A percentile compares a stretch with the other conserved stretches of the same genome.
phyloP scores from a whole-genome alignment of 2,113 vertebrate genomes.

The Fulmarus glacialis region DNA sequence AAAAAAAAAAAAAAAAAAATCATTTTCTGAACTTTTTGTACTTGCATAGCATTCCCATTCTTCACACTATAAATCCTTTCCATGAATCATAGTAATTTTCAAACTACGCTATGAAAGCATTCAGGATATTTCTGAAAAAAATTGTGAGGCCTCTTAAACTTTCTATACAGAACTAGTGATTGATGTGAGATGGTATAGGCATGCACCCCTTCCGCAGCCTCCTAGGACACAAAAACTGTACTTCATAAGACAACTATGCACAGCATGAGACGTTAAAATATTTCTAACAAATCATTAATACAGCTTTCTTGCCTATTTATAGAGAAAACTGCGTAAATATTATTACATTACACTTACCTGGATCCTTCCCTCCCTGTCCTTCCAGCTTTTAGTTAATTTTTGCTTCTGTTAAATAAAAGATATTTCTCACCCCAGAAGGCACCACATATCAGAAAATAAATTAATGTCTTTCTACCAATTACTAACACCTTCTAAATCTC shows the following conservation, averaged over 20 bases:
- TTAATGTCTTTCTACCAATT: neutral
- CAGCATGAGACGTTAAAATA: neutral
- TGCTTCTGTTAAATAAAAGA: neutral
- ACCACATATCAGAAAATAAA: neutral
- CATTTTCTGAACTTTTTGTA: neutral
- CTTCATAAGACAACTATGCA: neutral
- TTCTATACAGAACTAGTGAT: neutral
- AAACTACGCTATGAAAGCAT: neutral
- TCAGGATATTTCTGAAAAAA: neutral
- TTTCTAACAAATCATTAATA: neutral
- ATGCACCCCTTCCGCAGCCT: neutral
- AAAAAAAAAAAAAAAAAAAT: too few species aligned
- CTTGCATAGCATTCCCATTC: neutral
- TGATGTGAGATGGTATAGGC: accelerated
- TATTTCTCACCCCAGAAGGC: neutral
- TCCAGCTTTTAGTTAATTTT: neutral
- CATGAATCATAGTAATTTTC: neutral
- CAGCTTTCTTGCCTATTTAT: neutral
- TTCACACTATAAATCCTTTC: neutral
- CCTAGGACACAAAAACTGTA: neutral
- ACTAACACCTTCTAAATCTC: neutral
- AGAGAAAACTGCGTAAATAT: neutral
- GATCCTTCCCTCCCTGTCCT: neutral
- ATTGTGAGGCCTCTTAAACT: neutral
- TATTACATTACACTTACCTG: neutral